Conservation (phyloP, 2,797 vertebrate genomes). For the Acrocephalus scirpaceus region DNA sequence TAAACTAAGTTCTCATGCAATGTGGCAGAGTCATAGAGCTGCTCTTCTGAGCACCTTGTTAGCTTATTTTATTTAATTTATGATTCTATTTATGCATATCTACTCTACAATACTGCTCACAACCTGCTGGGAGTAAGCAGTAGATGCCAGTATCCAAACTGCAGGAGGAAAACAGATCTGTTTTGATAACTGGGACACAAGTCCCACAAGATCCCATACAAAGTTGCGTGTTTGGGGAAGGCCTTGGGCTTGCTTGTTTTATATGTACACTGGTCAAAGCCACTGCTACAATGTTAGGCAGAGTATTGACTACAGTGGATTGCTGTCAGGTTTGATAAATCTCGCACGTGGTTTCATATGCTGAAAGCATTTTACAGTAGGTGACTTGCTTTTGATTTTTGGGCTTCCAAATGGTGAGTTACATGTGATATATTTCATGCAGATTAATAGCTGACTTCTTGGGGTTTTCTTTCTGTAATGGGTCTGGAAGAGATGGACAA, state of each 20-base stretch:
- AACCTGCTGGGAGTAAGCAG: background rate
- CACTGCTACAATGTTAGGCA: background rate
- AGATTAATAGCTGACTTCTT: background rate
- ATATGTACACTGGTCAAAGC: background rate
- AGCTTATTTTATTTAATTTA: slow-evolving; percentile 31
- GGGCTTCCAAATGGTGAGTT: background rate
- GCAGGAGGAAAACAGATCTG: background rate
- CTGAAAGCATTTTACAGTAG: background rate
- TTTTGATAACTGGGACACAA: background rate
- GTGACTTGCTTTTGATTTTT: background rate
- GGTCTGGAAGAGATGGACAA: background rate
- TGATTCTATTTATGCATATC: slow-evolving; percentile 40
- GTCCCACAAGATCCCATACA: background rate
- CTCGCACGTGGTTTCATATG: background rate
- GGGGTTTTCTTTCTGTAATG: background rate
- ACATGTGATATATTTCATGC: background rate
- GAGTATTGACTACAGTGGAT: background rate
- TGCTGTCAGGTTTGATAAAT: background rate
- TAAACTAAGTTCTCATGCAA: background rate
- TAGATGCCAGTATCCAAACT: background rate
- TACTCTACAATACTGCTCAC: slow-evolving; percentile 24
- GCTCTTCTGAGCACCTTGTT: slow-evolving; percentile 49
- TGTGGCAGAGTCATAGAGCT: background rate
- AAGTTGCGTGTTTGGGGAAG: background rate
- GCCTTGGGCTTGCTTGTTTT: background rate